These are phyloP conservation scores for Antheraea mylitta DNA, from an alignment of 1,140 invertebrate genomes.

Conservation along the genomic window DNA sequence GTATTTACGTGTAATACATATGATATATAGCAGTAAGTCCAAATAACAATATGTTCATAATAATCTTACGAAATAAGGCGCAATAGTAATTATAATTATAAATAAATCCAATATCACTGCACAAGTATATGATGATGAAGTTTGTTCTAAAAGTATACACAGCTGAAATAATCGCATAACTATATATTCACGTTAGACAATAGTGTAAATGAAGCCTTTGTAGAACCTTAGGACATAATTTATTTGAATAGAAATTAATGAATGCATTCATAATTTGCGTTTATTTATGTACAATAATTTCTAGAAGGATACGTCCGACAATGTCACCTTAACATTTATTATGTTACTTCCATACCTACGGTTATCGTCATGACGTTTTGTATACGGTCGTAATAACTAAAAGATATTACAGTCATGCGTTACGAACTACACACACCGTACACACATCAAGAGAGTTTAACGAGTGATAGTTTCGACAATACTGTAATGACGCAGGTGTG, in stretches of 20 bases:
- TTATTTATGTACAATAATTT: not conserved
- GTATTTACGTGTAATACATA: too few species aligned
- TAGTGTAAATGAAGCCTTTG: conserved; percentile 1
- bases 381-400: too few species aligned
- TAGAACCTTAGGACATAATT: not conserved
- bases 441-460: too few species aligned
- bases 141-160: not conserved
- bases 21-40: too few species aligned
- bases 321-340: not conserved
- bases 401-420: too few species aligned
- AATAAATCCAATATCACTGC: not conserved
- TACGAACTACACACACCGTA: too few species aligned
- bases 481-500: too few species aligned
- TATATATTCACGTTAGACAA: not conserved
- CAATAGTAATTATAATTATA: not conserved
- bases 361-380: too few species aligned
- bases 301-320: not conserved
- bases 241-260: not conserved
- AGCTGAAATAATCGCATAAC: not conserved
- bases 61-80: not conserved
- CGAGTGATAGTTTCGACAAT: too few species aligned
- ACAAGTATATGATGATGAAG: not conserved
- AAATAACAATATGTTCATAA: not conserved
- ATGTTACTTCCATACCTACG: too few species aligned
- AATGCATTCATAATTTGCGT: not conserved